These are phyloP conservation scores for Oceanodroma tethys DNA, from an alignment of 2,113 vertebrate species.

Conservation along the genomic window DNA sequence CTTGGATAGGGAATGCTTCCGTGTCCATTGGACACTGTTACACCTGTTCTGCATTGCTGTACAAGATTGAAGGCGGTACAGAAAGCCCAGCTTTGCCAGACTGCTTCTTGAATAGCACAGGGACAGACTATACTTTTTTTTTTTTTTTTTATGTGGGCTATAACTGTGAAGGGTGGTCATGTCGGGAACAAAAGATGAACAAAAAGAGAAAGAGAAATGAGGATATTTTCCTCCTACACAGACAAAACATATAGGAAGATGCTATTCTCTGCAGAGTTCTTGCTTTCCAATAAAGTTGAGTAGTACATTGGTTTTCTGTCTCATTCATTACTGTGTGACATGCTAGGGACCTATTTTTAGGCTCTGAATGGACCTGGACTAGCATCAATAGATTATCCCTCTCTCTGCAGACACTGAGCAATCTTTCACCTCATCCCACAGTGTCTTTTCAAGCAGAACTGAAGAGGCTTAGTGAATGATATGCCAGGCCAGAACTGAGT, in stretches of 20 bases:
- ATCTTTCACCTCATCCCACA: not conserved
- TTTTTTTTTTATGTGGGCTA: not conserved
- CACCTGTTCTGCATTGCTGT: not conserved
- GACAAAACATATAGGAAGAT: not conserved
- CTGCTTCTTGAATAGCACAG: not conserved
- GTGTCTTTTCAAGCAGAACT: not conserved
- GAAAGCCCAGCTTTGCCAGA: not conserved
- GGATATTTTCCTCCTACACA: not conserved
- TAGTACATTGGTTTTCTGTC: not conserved
- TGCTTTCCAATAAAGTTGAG: not conserved
- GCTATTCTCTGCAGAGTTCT: not conserved
- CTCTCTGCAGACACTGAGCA: not conserved
- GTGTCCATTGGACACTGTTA: not conserved
- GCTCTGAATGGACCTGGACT: not conserved
- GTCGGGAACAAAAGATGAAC: not conserved
- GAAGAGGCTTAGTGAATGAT: not conserved
- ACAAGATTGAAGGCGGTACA: not conserved
- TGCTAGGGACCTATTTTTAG: not conserved
- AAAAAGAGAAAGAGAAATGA: not conserved
- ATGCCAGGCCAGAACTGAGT: not conserved
- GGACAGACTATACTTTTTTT: accelerated
- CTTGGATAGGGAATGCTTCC: not conserved
- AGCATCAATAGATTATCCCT: not conserved
- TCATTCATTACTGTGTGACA: not conserved
- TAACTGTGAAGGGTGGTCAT: not conserved